phyloP scores from a whole-genome alignment of 2,113 vertebrate genomes.

The Ellobius talpinus region DNA sequence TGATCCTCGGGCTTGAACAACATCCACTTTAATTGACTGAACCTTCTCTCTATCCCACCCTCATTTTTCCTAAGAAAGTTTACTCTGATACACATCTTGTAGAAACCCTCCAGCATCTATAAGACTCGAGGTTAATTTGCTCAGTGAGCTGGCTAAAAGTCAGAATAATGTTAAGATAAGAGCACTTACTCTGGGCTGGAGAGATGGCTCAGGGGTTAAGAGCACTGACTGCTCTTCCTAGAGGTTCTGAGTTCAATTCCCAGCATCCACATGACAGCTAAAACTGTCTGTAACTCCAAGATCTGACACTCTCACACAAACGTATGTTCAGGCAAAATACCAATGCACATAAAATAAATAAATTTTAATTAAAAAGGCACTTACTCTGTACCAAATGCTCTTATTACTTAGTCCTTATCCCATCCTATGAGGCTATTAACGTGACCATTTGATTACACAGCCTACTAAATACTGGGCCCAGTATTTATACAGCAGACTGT shows the following conservation, averaged over 20 bases:
- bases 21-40: background rate
- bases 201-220: no score
- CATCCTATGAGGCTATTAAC: background rate
- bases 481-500: background rate
- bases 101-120: background rate
- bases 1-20: background rate
- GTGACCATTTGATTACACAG: conserved; percentile 12
- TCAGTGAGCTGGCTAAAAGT: background rate
- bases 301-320: no score
- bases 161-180: conserved; percentile 36
- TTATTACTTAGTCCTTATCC: conserved; percentile 9
- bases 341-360: no score
- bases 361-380: no score
- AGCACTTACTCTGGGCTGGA: background rate
- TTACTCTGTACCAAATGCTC: background rate
- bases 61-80: conserved; percentile 21
- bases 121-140: background rate
- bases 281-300: no score
- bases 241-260: no score
- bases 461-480: background rate
- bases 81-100: background rate
- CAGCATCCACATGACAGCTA: no score
- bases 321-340: no score
- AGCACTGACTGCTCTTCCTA: no score
- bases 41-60: background rate